Evolutionary conservation across 2,113 vertebrate genomes (phyloP).

Genomic region (Tor tambroides): DNA sequence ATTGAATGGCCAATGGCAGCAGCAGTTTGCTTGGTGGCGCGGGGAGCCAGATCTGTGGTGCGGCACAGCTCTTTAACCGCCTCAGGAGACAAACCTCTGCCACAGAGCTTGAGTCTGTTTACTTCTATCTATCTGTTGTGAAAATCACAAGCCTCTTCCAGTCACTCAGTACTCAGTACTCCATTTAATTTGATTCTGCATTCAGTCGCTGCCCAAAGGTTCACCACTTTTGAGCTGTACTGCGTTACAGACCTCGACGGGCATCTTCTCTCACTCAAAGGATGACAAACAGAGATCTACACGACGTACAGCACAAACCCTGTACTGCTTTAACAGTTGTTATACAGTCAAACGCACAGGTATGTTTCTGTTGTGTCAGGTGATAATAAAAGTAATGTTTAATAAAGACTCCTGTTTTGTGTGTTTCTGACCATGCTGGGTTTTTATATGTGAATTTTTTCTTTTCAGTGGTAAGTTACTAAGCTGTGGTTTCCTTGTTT

Average conservation of each 20-base stretch:
- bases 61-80: too few relatives aligned
- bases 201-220: constrained; percentile 39
- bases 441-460: too few relatives aligned
- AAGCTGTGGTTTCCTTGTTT: too few relatives aligned
- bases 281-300: neutral
- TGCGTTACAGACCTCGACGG: neutral
- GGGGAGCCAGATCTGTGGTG: too few relatives aligned
- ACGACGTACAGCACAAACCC: constrained; percentile 40
- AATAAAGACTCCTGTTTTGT: too few relatives aligned
- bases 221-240: constrained; percentile 36
- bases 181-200: neutral
- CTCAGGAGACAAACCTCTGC: too few relatives aligned
- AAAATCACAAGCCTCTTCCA: constrained; percentile 32
- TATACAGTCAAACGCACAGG: constrained; percentile 57
- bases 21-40: too few relatives aligned
- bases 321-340: constrained; percentile 52
- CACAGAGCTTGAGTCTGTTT: neutral
- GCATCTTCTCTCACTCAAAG: neutral
- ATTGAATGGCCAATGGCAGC: too few relatives aligned
- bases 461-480: too few relatives aligned
- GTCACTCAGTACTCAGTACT: neutral
- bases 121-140: constrained; percentile 17
- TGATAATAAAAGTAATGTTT: constrained; percentile 56
- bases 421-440: too few relatives aligned
- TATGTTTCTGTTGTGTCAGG: constrained; percentile 52